Evolutionary conservation across 2,888 invertebrate species (phyloP), one percentile per base, ranked within the genome.

Genomic region (Reticulitermes lucifugus): DNA sequence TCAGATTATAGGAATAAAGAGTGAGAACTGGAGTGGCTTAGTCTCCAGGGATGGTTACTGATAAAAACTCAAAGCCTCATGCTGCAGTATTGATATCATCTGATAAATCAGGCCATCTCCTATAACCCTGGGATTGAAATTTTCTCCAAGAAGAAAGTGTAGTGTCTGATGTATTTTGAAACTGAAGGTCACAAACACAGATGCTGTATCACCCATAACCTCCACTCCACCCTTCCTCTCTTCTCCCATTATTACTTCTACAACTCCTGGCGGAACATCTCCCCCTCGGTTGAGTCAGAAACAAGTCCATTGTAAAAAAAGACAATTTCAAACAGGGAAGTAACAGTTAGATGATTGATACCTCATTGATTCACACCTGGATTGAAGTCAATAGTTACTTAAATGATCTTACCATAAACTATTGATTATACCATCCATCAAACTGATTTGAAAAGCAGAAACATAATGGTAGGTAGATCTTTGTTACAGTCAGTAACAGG

Each of bases 201-300:
- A 51, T 77, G 51, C 77, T 77, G 77, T 77, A 46, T 77, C 21
- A 46, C 43, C 51, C 46, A 77, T 9, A n/a, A n/a, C 46, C 46
- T 77, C 46, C 46, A 41, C 18, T 46, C 77, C 77, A 77, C 51
- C 77, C 77, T 73, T 41, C 5, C 41, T 73, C 35, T 73, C 6
- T 35, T 83, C 59, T 60, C 35, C 70, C 79, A 43, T 84, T 59
- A 81, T 70, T 65, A 65, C 55, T 5, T 70, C 51, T 83, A 70
- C 41, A 46, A 79, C 77, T 84, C 84, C 84, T 86, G 84, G 86
- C 85, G 85, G 85, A 85, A 55, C 70, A 83, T 22, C 79, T 85
- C 83, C 79, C 85, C 83, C 73, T 79, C 79, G 83, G 73, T 83
- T 70, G 83, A 83, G 83, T 85, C 83, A 83, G 73, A 71, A 83